Conservation (phyloP, 2,888 invertebrate species). For the Macrosoma leucophasiata region DNA sequence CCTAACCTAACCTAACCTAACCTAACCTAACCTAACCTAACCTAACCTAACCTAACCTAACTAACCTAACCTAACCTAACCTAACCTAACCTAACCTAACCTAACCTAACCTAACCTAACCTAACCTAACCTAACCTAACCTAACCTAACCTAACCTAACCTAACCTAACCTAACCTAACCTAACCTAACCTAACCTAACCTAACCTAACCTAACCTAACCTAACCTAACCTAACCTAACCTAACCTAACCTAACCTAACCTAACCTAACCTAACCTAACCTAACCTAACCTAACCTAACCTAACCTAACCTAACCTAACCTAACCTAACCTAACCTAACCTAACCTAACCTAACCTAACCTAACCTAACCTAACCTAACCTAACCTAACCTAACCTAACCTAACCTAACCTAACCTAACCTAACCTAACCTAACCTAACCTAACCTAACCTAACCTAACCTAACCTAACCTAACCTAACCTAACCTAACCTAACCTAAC, state of each 20-base stretch:
- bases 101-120: conserved; percentile 9
- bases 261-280: conserved; percentile 18
- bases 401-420: conserved; percentile 18
- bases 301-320: conserved; percentile 21
- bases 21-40: conserved; percentile 15
- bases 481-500: conserved; percentile 21
- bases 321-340: no score
- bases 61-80: conserved; percentile 10
- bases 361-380: conserved; percentile 17
- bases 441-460: conserved; percentile 21
- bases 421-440: no score
- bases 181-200: conserved; percentile 14
- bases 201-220: conserved; percentile 15
- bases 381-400: conserved; percentile 19
- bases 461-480: conserved; percentile 21
- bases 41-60: conserved; percentile 11
- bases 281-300: conserved; percentile 21
- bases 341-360: conserved; percentile 21
- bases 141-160: conserved; percentile 12
- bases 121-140: conserved; percentile 11
- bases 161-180: conserved; percentile 13
- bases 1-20: conserved; percentile 12
- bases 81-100: conserved; percentile 9
- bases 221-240: conserved; percentile 17
- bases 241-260: conserved; percentile 15